Conservation (phyloP, 2,888 invertebrate species). For the Bellardia pandia region DNA sequence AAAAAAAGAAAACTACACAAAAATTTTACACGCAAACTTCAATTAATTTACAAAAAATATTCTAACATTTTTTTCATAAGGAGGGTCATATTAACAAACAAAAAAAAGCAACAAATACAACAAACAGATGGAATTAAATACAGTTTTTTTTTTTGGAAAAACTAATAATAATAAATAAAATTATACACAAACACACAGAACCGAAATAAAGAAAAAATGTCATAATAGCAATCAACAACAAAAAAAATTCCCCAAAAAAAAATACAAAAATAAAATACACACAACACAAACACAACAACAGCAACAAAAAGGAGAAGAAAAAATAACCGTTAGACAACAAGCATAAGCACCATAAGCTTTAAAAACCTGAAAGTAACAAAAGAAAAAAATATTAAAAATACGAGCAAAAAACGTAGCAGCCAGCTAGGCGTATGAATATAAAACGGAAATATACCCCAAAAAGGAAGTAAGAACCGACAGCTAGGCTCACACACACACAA, state of each 20-base stretch:
- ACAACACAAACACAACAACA: constrained; percentile 14
- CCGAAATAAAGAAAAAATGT: not conserved
- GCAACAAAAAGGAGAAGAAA: constrained; percentile 1
- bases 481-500: constrained; percentile 22
- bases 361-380: constrained; percentile 1
- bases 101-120: constrained; percentile 44
- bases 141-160: constrained; percentile 17
- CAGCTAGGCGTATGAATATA: constrained; percentile 49
- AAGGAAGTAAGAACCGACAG: constrained; percentile 67
- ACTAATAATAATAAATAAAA: constrained; percentile 8
- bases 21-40: constrained; percentile 41
- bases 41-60: constrained; percentile 43
- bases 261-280: constrained; percentile 43
- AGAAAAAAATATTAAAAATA: not conserved
- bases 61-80: not conserved
- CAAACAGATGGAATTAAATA: constrained; percentile 21
- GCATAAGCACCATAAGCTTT: constrained; percentile 56
- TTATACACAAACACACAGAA: not conserved
- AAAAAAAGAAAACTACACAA: not conserved
- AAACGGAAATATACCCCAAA: constrained; percentile 67
- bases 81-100: not conserved
- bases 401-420: constrained; percentile 45
- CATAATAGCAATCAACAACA: constrained; percentile 1
- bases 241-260: constrained; percentile 29
- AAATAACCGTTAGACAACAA: constrained; percentile 62